These are phyloP conservation scores for Vespertilio murinus DNA, from an alignment of 2,797 vertebrate species.

Conservation along the genomic window DNA sequence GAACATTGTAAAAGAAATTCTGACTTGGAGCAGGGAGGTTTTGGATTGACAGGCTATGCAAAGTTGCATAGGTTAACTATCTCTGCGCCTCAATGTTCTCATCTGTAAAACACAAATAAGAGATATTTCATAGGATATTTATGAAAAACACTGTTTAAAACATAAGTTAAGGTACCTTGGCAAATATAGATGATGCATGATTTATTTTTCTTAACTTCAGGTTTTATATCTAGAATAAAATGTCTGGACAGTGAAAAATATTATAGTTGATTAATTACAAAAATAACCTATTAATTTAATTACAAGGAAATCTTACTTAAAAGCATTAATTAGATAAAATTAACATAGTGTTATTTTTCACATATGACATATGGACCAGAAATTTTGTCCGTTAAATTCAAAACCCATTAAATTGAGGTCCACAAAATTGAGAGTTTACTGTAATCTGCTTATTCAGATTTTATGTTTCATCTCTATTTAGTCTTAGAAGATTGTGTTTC, in stretches of 20 bases:
- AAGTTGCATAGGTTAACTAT: background rate
- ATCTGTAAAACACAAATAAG: background rate
- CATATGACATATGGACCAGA: background rate
- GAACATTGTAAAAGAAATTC: background rate
- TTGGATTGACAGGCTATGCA: background rate
- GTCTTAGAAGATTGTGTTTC: background rate
- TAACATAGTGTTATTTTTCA: background rate
- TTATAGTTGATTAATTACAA: too few species aligned
- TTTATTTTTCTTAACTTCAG: background rate
- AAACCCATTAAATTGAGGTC: background rate
- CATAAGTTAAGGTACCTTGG: background rate
- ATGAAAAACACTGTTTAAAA: background rate
- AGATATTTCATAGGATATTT: background rate
- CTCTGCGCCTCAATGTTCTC: background rate
- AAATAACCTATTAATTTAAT: background rate
- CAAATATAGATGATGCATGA: background rate
- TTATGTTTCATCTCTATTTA: background rate
- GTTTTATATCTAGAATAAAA: conserved; percentile 1
- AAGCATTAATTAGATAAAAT: background rate
- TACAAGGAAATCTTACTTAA: background rate
- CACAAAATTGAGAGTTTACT: background rate
- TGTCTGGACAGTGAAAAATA: background rate
- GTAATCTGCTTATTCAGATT: background rate
- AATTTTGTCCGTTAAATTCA: background rate
- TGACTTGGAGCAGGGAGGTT: background rate